Conservation (phyloP, 1,140 invertebrate species). For the Probaryconus sp. region DNA sequence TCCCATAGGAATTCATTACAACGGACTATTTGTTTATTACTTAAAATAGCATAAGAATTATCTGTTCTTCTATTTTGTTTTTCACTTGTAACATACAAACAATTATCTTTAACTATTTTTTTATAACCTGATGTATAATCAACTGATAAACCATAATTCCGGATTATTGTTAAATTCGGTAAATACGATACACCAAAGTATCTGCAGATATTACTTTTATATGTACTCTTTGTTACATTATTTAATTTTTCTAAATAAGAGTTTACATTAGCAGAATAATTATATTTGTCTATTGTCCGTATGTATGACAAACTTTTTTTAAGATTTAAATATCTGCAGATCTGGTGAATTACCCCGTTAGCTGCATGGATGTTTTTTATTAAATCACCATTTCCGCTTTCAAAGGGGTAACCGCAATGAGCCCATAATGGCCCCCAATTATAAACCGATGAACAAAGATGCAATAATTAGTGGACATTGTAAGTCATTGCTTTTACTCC, state of each 20-base stretch:
- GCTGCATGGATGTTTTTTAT: neutral
- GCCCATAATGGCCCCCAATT: too few species aligned
- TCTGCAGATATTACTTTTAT: neutral
- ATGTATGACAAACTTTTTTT: neutral
- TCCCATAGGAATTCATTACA: conserved; percentile 1
- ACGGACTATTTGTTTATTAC: neutral
- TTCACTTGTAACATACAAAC: conserved; percentile 14
- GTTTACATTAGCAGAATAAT: neutral
- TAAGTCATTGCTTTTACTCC: conserved; percentile 9
- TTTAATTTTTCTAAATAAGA: too few species aligned
- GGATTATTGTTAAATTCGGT: neutral
- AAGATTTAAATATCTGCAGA: conserved; percentile 11
- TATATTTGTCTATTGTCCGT: neutral
- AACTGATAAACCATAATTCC: neutral
- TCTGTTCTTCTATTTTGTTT: conserved; percentile 7
- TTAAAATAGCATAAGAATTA: conserved; percentile 19
- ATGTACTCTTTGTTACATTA: too few species aligned
- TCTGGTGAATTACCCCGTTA: conserved; percentile 2
- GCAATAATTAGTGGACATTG: conserved; percentile 15
- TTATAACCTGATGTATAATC: neutral
- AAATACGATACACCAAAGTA: neutral
- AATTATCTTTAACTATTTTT: conserved; percentile 16
- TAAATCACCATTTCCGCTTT: conserved; percentile 13
- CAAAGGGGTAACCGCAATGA: too few species aligned
- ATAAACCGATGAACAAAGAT: conserved; percentile 3